Percentiles rank a stretch among this genome's conserved stretches.
These are phyloP conservation scores for Meloidogyne chitwoodi DNA, from an alignment of 1,140 invertebrate genomes.

Conservation along the genomic window DNA sequence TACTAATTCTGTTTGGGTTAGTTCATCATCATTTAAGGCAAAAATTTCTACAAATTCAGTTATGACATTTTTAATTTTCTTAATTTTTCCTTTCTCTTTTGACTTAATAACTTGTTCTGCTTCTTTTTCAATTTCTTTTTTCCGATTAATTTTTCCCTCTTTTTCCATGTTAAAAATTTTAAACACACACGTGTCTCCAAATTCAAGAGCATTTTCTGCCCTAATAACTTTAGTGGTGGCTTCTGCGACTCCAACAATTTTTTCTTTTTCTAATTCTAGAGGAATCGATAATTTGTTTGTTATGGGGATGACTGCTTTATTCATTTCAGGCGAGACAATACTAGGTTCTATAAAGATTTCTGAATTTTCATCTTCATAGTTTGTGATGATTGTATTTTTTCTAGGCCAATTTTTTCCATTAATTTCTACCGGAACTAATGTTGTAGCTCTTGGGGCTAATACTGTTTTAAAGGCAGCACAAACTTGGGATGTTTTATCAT, in stretches of 20 bases:
- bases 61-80: neutral
- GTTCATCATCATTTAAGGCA: conserved; percentile 66
- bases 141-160: no score
- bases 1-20: conserved; percentile 41
- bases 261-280: neutral
- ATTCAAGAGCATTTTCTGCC: neutral
- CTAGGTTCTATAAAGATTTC: neutral
- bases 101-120: neutral
- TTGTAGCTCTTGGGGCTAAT: neutral
- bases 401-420: neutral
- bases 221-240: neutral
- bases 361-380: neutral
- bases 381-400: neutral
- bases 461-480: neutral
- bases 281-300: neutral
- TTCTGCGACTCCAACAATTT: neutral
- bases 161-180: no score
- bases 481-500: neutral
- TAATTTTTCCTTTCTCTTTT: neutral
- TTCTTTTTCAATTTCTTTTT: neutral
- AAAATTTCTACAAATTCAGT: conserved; percentile 21
- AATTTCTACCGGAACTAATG: neutral
- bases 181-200: no score
- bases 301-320: neutral
- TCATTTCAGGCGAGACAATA: neutral